Evolutionary conservation across 2,888 invertebrate species (phyloP).

Genomic region (Cantharis nigra): DNA sequence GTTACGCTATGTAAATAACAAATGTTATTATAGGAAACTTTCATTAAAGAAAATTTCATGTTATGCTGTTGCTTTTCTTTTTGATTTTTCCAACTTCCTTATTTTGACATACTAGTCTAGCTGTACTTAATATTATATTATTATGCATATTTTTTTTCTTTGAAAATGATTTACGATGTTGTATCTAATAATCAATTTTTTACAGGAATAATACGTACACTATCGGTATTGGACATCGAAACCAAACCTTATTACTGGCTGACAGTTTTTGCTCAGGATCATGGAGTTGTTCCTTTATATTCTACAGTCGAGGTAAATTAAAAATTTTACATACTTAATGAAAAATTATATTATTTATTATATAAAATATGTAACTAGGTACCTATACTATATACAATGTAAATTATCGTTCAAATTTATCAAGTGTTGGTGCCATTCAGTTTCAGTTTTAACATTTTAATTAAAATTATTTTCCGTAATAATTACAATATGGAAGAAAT

Average conservation of each 20-base stretch:
- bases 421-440: neutral
- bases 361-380: neutral
- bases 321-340: neutral
- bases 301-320: slow-evolving; percentile 79
- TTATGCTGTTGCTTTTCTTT: neutral
- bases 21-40: neutral
- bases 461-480: neutral
- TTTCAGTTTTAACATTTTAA: neutral
- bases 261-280: slow-evolving; percentile 90
- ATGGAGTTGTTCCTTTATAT: slow-evolving; percentile 83
- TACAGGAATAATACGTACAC: slow-evolving; percentile 84
- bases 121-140: neutral
- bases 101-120: neutral
- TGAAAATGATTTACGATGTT: neutral
- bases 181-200: slow-evolving; percentile 11
- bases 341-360: neutral
- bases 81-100: neutral
- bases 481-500: neutral
- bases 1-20: neutral
- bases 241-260: slow-evolving; percentile 89
- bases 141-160: neutral
- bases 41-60: neutral
- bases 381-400: neutral
- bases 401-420: neutral
- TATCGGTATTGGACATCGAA: slow-evolving; percentile 87